Conservation (phyloP, 2,113 vertebrate species). For the Puntigrus tetrazona region DNA sequence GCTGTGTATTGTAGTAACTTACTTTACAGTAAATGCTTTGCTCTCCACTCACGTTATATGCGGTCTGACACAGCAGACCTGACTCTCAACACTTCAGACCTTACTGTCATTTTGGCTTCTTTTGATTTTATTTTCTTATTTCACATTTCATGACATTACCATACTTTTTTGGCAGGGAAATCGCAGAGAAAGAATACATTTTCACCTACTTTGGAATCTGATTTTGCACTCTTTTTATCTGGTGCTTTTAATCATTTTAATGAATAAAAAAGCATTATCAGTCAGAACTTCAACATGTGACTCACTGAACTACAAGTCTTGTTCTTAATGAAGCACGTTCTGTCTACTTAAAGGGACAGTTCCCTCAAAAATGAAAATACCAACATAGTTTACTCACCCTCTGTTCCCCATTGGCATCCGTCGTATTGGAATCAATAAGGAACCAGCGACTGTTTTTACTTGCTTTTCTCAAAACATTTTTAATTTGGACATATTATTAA, state of each 20-base stretch:
- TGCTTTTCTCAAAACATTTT: too few relatives aligned
- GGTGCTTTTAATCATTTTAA: not conserved
- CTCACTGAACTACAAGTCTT: not conserved
- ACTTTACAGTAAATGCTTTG: conserved; percentile 42
- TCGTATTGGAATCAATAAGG: too few relatives aligned
- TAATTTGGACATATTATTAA: too few relatives aligned
- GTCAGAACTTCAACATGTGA: not conserved
- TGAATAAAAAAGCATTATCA: not conserved
- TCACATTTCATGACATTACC: not conserved
- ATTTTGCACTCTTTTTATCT: not conserved
- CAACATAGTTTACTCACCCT: too few relatives aligned
- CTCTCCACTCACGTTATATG: conserved; percentile 17
- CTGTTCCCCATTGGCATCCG: too few relatives aligned
- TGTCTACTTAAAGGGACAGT: not conserved
- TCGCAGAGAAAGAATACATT: too few relatives aligned
- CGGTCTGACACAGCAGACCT: conserved; percentile 4
- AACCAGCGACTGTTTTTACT: too few relatives aligned
- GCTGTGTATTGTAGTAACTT: conserved; percentile 40
- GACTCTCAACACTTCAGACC: not conserved
- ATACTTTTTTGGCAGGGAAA: not conserved
- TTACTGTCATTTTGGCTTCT: not conserved
- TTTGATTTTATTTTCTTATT: not conserved
- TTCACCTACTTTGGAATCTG: too few relatives aligned
- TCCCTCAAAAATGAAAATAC: too few relatives aligned
- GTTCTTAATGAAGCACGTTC: not conserved